Evolutionary conservation across 1,140 invertebrate genomes (phyloP), one percentile per base, ranked within the genome.

Genomic region (Ericerus pela): DNA sequence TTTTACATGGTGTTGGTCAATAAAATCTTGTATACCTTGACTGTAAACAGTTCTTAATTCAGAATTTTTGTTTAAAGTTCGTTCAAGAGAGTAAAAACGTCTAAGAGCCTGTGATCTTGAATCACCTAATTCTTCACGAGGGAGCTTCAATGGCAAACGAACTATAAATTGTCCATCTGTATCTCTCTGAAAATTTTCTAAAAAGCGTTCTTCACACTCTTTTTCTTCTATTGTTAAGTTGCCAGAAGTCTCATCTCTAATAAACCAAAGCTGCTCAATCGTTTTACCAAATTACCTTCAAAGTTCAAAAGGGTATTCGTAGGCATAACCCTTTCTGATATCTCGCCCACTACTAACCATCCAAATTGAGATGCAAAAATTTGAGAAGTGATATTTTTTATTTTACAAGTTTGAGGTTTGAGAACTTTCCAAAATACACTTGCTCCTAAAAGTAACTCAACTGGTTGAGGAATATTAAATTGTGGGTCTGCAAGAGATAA

Each of bases 61-160:
- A 8, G 14, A 3, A 28, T 60, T 24, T 6, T 24, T 14, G 1
- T 0, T 1, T 28, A 59, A 28, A 12, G 29, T 26, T 30, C 26
- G 16, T 54, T 57, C 58, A 22, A 54, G 38, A 11, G 26, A 36
- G 27, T 41, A 20, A 18, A 60, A 53, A 12, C 51, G 14, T 18
- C 20, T 11, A 2, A 51, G 20, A 6, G 58, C 52, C 10, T 18
- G 18, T 18, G 10, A 2, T 20, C 20, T 43, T 5, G 58, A 61
- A 14, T 56, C 20, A 20, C 58, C 58, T 14, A 61, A 24, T 11
- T 26, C 14, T 1, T 0, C 14, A 6, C 14, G 28, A 37, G 41
- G 30, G 1, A 51, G 22, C 24, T 53, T 55, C 5, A 60, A 56
- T 28, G 59, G 57, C 28, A 60, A 54, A n/a, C 16, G 52, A 2